A percentile compares a stretch with the other conserved stretches of the same genome.
phyloP scores from a whole-genome alignment of 2,797 vertebrate species.

The Otolemur crassicaudatus region DNA sequence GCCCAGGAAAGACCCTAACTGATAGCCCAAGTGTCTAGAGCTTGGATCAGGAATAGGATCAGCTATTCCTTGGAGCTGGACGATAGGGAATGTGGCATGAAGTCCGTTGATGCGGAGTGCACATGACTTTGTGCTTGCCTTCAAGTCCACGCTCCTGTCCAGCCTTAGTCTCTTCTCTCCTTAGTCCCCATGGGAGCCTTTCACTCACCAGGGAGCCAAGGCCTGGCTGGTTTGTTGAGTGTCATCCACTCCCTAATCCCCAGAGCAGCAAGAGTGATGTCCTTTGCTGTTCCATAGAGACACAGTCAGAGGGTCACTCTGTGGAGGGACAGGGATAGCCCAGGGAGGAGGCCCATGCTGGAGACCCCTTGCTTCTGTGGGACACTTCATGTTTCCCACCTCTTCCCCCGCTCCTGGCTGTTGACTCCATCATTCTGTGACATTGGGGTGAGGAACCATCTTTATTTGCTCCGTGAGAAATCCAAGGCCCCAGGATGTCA shows the following conservation, averaged over 20 bases:
- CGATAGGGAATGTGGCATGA: not conserved
- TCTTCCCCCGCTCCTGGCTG: not conserved
- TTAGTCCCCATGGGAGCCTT: not conserved
- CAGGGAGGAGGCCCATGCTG: not conserved
- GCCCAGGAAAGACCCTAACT: not conserved
- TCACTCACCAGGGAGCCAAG: not conserved
- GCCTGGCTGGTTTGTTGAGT: not conserved
- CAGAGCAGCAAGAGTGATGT: not conserved
- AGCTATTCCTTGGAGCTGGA: not conserved
- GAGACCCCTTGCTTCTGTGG: not conserved
- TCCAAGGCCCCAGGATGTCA: not conserved
- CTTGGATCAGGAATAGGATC: not conserved
- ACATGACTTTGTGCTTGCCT: rapidly evolving
- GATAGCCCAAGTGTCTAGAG: not conserved
- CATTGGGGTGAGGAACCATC: too few relatives aligned
- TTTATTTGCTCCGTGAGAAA: not conserved
- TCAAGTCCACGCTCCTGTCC: rapidly evolving
- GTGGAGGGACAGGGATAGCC: not conserved
- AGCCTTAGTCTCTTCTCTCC: too few relatives aligned
- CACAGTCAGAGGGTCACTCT: not conserved
- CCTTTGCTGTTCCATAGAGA: not conserved
- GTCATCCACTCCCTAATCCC: not conserved
- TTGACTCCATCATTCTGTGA: not conserved
- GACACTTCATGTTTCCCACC: not conserved
- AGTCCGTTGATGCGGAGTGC: rapidly evolving